Evolutionary conservation across 1,140 invertebrate genomes (phyloP).

Genomic region (Danaus melanippus): DNA sequence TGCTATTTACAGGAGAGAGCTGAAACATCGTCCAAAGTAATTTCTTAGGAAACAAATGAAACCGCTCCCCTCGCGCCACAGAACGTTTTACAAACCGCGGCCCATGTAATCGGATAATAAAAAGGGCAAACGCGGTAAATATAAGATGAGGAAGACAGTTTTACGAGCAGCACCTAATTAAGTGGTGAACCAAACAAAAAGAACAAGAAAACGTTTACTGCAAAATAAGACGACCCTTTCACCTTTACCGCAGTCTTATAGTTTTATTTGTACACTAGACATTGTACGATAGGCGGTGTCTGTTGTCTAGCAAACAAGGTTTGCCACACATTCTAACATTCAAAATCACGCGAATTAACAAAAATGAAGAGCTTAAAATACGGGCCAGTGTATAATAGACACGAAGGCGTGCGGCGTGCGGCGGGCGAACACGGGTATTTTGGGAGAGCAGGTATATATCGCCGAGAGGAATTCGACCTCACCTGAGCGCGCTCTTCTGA

Average conservation of each 20-base stretch:
- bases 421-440: conserved; percentile 55
- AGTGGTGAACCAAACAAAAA: conserved; percentile 67
- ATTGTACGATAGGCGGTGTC: too few species aligned
- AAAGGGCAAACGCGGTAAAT: conserved; percentile 72
- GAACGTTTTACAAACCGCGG: conserved; percentile 63
- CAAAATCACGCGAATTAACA: conserved; percentile 7
- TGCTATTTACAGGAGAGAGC: conserved; percentile 23
- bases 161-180: conserved; percentile 71
- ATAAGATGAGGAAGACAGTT: conserved; percentile 72
- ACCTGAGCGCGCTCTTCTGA: conserved; percentile 58
- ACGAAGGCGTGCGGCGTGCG: conserved; percentile 32
- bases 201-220: conserved; percentile 58
- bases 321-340: too few species aligned
- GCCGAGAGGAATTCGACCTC: conserved; percentile 63
- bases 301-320: too few species aligned
- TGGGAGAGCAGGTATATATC: conserved; percentile 61
- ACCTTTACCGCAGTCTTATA: conserved; percentile 3
- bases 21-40: conserved; percentile 53
- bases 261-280: too few species aligned
- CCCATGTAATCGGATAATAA: conserved; percentile 72
- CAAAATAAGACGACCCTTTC: conserved; percentile 37
- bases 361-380: conserved; percentile 37
- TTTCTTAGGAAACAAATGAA: conserved; percentile 71
- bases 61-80: conserved; percentile 61
- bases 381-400: conserved; percentile 30